Base-by-base conservation (phyloP, 2,113 vertebrate genomes). In the Actinemys pallida region DNA sequence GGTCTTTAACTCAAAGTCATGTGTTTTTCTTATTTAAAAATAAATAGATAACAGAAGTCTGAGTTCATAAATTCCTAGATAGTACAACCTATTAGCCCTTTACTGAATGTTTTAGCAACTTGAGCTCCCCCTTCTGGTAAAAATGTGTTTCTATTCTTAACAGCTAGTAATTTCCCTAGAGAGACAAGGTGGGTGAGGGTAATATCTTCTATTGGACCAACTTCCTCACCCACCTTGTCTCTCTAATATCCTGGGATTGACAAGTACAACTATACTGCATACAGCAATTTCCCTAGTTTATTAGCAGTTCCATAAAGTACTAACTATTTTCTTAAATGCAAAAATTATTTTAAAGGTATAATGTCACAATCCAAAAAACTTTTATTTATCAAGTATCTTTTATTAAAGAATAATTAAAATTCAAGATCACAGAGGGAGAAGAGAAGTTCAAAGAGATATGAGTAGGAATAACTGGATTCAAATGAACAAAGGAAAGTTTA, bases 21-120 rank as follows among this genome's bases (percentile, higher is more conserved):
- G 19, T 6, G n/a, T 19, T 39, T 62, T 39, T 39, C n/a, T 39
- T 72, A 39, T 72, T 72, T 72, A n/a, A n/a, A n/a, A 35, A 39
- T 81, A 81, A 45, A 8, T 81, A 20, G 79, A 88, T 29, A 56
- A n/a, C 10, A 62, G 62, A 4, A 86, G 22, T 31, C 80, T 53
- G 20, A 49, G 90, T 84, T 59, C 3, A n/a, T 1, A 62, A 89
- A 90, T 91, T 93, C 49, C 85, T 96, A 45, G 65, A 92, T 17
- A 93, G 83, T 1, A 0, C 0, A 3, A 10, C 47, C 31, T 3
- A 57, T 31, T 29, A 75, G 2, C 13, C 45, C 75, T 47, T 35
- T 16, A 53, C n/a, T 27, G 72, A 62, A 16, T 11, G 9, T 45
- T 95, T 76, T 52, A 17, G 29, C 83, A 29, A 52, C 9, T 35